Base-by-base conservation (phyloP, 2,113 vertebrate species). In the Phodopus roborovskii region DNA sequence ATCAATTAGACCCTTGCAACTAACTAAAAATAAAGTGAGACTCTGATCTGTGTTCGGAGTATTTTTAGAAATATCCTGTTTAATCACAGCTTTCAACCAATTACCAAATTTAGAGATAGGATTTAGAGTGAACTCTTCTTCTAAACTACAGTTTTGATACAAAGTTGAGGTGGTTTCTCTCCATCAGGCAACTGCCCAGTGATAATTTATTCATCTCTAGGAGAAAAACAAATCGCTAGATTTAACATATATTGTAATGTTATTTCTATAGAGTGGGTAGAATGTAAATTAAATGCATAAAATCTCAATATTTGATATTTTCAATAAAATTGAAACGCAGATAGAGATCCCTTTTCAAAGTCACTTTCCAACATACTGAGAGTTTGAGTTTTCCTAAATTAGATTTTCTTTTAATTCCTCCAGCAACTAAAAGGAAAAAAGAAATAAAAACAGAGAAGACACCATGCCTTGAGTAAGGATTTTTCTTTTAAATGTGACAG, bases 401-500 rank as follows among this genome's bases (percentile, higher is more conserved):
- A 96, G 92, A 95, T 90, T 96, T 92, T 95, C 94, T 96, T 97
- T 92, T 96, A 96, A 91, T 95, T 96, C 91, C 96, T 86, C 53
- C 92, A 62, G 94, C 92, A 96, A 81, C 42, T 96, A 50, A 90
- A 96, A 92, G 95, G 53, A 64, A 42, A 64, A 56, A n/a, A 71
- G 7, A 71, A 13, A 48, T 20, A 75, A n/a, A n/a, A 70, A 94
- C 81, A 82, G 93, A 20, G 64, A 88, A 75, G 96, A 95, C 89
- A 97, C 88, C 81, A 90, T 97, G 95, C 45, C 73, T 96, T 96
- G 8, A 73, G 96, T 97, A 97, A 94, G 85, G 90, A 92, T 95
- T 92, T 97, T 97, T 97, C 95, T 96, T 97, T 97, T 93, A 97
- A 95, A 97, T 92, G 87, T 95, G 90, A 92, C 77, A 91, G 45